Evolutionary conservation across 2,113 vertebrate genomes (phyloP).

Genomic region (Eptesicus fuscus): DNA sequence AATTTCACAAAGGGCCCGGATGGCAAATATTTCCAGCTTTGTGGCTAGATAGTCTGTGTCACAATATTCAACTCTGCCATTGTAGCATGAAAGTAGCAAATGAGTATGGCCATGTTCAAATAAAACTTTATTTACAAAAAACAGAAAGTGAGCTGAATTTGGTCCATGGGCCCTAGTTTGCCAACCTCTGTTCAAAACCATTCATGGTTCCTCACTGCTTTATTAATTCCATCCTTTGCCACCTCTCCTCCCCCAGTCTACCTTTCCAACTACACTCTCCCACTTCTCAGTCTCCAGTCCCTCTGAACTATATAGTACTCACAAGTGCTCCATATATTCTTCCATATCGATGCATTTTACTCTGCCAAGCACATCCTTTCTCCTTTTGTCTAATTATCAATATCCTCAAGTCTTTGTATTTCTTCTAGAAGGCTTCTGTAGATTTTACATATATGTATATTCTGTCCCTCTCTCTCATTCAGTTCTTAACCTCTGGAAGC

Average conservation of each 20-base stretch:
- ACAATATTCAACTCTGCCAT: not conserved
- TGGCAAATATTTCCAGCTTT: not conserved
- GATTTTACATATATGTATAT: not conserved
- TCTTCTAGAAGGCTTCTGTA: not conserved
- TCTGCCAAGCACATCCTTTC: not conserved
- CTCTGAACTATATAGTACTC: not conserved
- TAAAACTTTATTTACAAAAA: conserved; percentile 12
- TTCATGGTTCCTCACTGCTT: not conserved
- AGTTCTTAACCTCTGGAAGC: not conserved
- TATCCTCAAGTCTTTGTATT: not conserved
- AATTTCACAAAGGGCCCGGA: not conserved
- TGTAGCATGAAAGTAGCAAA: not conserved
- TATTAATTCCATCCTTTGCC: not conserved
- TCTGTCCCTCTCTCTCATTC: not conserved
- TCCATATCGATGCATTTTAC: not conserved
- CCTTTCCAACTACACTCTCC: not conserved
- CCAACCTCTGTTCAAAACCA: not conserved
- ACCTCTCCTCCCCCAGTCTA: not conserved
- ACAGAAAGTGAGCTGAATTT: not conserved
- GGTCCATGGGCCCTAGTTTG: not conserved
- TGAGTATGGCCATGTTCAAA: not conserved
- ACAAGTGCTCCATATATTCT: not conserved
- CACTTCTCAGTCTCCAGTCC: not conserved
- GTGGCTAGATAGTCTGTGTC: not conserved
- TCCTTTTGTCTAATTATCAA: not conserved